Conservation (phyloP, 2,113 vertebrate genomes). For the Hyla sarda region DNA sequence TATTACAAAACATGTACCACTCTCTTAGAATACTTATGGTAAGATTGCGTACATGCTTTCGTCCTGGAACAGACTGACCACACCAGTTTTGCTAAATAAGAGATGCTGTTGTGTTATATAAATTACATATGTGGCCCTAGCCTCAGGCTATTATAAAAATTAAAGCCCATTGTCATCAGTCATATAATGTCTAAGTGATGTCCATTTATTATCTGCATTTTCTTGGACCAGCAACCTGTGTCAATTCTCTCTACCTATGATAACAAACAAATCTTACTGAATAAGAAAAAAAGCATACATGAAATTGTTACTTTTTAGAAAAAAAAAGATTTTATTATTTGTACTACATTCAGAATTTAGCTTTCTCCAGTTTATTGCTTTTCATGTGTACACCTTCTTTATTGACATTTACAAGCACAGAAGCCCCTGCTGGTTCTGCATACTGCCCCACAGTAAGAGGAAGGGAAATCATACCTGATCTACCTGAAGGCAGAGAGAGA, state of each 20-base stretch:
- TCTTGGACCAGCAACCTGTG: too few species aligned
- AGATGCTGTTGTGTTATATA: neutral
- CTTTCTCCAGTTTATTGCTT: slow-evolving; percentile 9
- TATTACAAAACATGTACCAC: too few species aligned
- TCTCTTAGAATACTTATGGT: too few species aligned
- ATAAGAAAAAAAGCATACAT: neutral
- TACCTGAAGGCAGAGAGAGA: neutral
- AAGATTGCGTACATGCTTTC: too few species aligned
- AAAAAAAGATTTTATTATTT: neutral
- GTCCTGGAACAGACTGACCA: too few species aligned
- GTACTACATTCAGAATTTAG: neutral
- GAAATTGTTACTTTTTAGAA: neutral
- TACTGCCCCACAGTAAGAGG: neutral
- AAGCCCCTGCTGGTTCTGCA: neutral
- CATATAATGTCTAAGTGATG: too few species aligned
- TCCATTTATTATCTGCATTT: too few species aligned
- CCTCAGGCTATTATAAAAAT: too few species aligned
- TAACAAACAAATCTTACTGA: neutral
- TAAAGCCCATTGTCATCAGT: too few species aligned
- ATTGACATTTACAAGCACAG: neutral
- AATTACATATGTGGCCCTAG: neutral
- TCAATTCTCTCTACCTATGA: too few species aligned
- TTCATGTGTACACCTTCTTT: neutral
- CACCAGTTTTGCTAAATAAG: neutral
- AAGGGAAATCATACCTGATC: neutral